Evolutionary conservation across 2,797 vertebrate species (phyloP).

Genomic region (Erethizon dorsatum): DNA sequence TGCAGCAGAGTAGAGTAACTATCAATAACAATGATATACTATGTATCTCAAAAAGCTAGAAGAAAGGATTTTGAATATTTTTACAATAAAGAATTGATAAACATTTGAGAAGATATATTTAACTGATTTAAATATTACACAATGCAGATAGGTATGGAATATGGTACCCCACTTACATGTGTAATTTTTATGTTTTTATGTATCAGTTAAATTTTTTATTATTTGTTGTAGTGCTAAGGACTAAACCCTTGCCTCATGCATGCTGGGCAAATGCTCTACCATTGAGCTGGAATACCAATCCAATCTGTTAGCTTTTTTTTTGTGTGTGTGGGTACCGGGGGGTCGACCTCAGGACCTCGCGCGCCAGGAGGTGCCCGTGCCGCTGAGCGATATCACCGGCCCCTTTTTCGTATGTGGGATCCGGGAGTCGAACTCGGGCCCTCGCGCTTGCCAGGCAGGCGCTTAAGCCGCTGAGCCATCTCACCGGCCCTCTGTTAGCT

Average conservation of each 20-base stretch:
- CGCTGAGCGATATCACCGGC: too few relatives aligned
- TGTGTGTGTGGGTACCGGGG: too few relatives aligned
- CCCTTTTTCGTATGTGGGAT: too few relatives aligned
- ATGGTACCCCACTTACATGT: neutral
- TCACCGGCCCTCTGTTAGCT: too few relatives aligned
- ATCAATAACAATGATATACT: neutral
- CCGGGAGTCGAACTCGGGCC: too few relatives aligned
- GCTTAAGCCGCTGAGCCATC: too few relatives aligned
- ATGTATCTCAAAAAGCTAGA: neutral
- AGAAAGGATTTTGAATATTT: neutral
- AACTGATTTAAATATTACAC: neutral
- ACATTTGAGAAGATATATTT: neutral
- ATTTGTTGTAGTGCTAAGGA: neutral
- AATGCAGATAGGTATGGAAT: neutral
- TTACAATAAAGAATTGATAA: slow-evolving; percentile 22
- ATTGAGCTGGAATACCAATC: neutral
- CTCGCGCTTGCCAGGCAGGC: too few relatives aligned
- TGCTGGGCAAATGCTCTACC: neutral
- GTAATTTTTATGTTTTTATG: neutral
- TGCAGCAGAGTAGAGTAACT: neutral
- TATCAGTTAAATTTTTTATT: neutral
- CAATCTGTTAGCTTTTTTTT: slow-evolving; percentile 66
- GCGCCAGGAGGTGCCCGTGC: too few relatives aligned
- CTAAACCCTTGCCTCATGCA: neutral
- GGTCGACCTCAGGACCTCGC: too few relatives aligned